Evolutionary conservation across 2,888 invertebrate species (phyloP).

Genomic region (Agrotis segetum): DNA sequence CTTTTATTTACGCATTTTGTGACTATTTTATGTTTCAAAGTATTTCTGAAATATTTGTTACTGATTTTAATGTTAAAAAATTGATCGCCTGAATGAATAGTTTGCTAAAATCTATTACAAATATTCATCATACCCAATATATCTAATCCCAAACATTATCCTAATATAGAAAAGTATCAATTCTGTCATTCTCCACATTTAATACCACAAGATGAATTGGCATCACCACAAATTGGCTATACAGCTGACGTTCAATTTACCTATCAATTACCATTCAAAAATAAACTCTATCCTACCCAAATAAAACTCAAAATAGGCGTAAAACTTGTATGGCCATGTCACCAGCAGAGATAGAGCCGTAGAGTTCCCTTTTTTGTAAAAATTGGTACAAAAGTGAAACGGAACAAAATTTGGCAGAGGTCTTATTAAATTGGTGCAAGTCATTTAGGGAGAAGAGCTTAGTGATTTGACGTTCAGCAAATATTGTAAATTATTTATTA

Average conservation of each 20-base stretch:
- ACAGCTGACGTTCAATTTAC: slow-evolving; percentile 73
- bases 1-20: too few relatives aligned
- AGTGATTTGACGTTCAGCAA: slow-evolving; percentile 71
- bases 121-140: slow-evolving; percentile 65
- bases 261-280: slow-evolving; percentile 54
- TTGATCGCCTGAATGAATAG: not conserved
- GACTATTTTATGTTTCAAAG: too few relatives aligned
- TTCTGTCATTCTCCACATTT: slow-evolving; percentile 76
- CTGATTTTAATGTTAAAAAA: not conserved
- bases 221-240: slow-evolving; percentile 82
- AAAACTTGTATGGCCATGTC: too few relatives aligned
- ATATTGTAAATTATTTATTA: slow-evolving; percentile 77
- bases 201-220: slow-evolving; percentile 84
- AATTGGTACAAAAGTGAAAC: not conserved
- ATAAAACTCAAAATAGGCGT: slow-evolving; percentile 35
- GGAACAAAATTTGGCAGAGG: slow-evolving; percentile 22
- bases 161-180: slow-evolving; percentile 76
- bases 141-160: slow-evolving; percentile 66
- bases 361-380: not conserved
- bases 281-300: slow-evolving; percentile 36
- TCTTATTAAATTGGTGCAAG: slow-evolving; percentile 59
- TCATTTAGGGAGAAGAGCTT: slow-evolving; percentile 67
- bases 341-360: slow-evolving; percentile 57
- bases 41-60: not conserved
- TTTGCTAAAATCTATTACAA: slow-evolving; percentile 10